phyloP scores from a whole-genome alignment of 2,113 vertebrate genomes.

The Melanerpes aurifrons region DNA sequence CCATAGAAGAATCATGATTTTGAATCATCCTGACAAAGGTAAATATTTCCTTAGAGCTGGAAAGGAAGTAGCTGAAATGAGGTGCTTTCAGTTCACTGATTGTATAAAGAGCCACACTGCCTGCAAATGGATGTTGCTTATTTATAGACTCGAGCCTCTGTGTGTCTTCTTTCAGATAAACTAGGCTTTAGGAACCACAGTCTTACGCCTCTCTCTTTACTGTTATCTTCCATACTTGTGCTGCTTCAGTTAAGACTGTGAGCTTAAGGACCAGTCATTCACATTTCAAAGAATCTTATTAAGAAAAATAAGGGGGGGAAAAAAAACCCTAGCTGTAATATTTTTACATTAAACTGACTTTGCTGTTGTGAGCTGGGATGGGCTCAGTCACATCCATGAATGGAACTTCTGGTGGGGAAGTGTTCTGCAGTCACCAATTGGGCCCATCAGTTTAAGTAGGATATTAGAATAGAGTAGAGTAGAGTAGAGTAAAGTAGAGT shows the following conservation, averaged over 20 bases:
- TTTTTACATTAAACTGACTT: background rate
- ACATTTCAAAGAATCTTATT: background rate
- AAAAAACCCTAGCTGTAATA: background rate
- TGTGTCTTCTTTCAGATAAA: constrained; percentile 4
- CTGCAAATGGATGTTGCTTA: background rate
- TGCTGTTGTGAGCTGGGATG: background rate
- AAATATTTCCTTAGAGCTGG: constrained; percentile 11
- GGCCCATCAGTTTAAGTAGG: too few species aligned
- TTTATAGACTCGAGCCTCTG: background rate
- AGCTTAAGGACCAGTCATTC: background rate
- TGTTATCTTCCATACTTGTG: background rate
- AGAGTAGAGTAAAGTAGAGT: too few species aligned
- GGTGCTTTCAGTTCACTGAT: background rate
- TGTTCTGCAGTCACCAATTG: constrained; percentile 13
- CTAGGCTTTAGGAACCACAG: background rate
- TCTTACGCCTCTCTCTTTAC: background rate
- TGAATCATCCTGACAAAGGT: constrained; percentile 99
- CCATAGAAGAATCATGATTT: constrained; percentile 90
- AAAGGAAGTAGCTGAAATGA: background rate
- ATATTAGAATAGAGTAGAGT: too few species aligned
- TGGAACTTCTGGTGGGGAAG: background rate
- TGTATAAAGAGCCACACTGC: background rate
- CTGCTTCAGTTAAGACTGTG: background rate
- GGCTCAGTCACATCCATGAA: background rate
- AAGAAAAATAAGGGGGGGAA: background rate